Evolutionary conservation across 23 tunicate genomes (phyloP), one percentile per base, ranked within the genome.

Genomic region (Trididemnum miniatum): DNA sequence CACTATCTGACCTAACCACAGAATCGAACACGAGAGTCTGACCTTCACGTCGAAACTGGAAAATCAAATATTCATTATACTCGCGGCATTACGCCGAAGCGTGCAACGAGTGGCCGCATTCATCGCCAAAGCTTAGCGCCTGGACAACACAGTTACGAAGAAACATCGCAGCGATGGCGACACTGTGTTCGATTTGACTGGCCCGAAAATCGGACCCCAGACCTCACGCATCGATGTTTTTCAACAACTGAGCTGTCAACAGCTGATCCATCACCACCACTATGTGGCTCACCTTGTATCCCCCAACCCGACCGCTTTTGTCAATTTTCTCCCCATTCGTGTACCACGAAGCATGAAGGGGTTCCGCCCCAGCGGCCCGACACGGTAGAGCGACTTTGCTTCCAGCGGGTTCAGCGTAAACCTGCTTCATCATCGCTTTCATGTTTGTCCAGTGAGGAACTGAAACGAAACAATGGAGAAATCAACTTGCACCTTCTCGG

Each of bases 361-460:
- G 49, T 12, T 82, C 62, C 25, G 65, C 74, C 1, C 95, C 95
- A 25, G 32, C 85, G 20, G 74, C 95, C 5, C n/a, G 34, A 50
- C 95, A 89, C 44, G 34, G 63, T 5, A 88, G 63, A 33, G 22
- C 34, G 0, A 88, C 87, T 7, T 81, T 83, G 71, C 71, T 84
- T 1, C 88, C 88, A 18, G 89, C 89, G 22, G 89, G 95, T 54
- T 84, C 95, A 7, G 89, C 95, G 57, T 84, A 82, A 1, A 89
- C 51, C 2, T 30, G 30, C 72, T 84, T 84, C 71, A 52, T 38
- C 95, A 89, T 89, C 65, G 37, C 57, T 22, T 84, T 71, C 0
- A 39, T 44, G 24, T 84, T 84, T 2, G 81, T 84, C 88, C 88
- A 89, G 36, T 71, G 80, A 5, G 95, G 95, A 38, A 34, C 88